phyloP scores from a whole-genome alignment of 2,797 vertebrate genomes.

The Xyrichtys novacula region DNA sequence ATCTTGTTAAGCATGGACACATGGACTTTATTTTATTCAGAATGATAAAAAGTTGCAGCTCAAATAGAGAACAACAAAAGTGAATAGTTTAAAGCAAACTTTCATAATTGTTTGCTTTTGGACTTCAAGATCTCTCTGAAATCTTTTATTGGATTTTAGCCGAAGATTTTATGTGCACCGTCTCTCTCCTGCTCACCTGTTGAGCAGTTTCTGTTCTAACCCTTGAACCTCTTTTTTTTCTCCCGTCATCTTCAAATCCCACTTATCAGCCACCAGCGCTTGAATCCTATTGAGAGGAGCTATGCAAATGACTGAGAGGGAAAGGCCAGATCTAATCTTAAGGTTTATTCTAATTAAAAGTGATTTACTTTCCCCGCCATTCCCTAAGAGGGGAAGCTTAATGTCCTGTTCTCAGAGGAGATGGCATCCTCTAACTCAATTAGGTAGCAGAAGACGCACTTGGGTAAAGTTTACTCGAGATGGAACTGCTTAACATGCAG shows the following conservation, averaged over 20 bases:
- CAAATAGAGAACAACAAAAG: background rate
- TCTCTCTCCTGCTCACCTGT: slow-evolving; percentile 67
- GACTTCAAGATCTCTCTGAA: background rate
- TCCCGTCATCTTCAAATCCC: slow-evolving; percentile 66
- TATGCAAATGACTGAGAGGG: slow-evolving; percentile 73
- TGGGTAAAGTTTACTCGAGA: slow-evolving; percentile 65
- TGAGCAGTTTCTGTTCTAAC: slow-evolving; percentile 61
- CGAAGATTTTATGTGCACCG: background rate
- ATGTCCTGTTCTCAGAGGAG: slow-evolving; percentile 73
- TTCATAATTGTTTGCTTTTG: background rate
- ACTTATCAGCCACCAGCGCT: slow-evolving; percentile 77
- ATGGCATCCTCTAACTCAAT: slow-evolving; percentile 72
- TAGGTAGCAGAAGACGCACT: slow-evolving; percentile 69
- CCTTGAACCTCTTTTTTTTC: slow-evolving; percentile 57
- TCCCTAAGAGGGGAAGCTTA: slow-evolving; percentile 71
- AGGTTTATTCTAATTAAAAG: slow-evolving; percentile 86
- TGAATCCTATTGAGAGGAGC: slow-evolving; percentile 62
- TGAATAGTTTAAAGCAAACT: background rate
- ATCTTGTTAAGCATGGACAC: too few species aligned
- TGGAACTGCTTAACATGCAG: slow-evolving; percentile 44
- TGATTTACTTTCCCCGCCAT: slow-evolving; percentile 75
- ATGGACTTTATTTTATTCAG: too few species aligned
- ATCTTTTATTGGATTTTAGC: background rate
- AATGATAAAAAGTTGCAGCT: too few species aligned
- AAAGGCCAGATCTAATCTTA: slow-evolving; percentile 80